Base-by-base conservation (phyloP, 2,888 invertebrate genomes). In the Argyresthia albistria region DNA sequence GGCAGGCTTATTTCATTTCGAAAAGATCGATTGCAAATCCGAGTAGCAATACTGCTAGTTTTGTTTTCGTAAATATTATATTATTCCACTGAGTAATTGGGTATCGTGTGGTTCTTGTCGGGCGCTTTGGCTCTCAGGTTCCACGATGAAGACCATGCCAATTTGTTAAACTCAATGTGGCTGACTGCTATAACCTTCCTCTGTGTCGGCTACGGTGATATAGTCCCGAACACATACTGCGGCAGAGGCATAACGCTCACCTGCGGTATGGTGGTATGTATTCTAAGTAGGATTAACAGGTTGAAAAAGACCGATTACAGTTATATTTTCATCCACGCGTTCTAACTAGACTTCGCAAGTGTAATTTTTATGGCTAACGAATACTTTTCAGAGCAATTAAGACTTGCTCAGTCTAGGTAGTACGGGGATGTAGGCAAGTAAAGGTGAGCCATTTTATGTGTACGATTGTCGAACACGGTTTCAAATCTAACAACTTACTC, bases 111-210 rank as follows among this genome's bases (percentile, higher is more conserved):
- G 83, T 83, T 81, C 83, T 87, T 81, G 86, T 84, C 71, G 87
- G 86, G 82, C 84, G 72, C 82, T 87, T 84, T 82, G 82, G 82
- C 86, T 83, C 83, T 76, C 89, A 98, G 98, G 91, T 97, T 97
- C 90, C 97, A 98, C 89, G 98, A 98, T 88, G 96, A 96, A 88
- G 97, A 97, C 89, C 98, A 98, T 90, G 97, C 97, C 80, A 98
- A 98, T 91, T 94, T 98, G 83, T 92, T 97, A 88, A 99, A 99
- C 91, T 96, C 99, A 80, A 97, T 99, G 97, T 99, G 99, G 99
- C 93, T 99, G 90, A 98, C 99, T 79, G 98, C 99, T 87, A 99
- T 99, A 86, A 99, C 99, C 72, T 99, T 99, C 91, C 94, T 99
- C 79, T 98, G 98, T 90, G 98, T 99, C 73, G 99, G 99, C 80